These are phyloP conservation scores for Ceriagrion tenellum DNA, from an alignment of 2,888 invertebrate species.

Conservation along the genomic window DNA sequence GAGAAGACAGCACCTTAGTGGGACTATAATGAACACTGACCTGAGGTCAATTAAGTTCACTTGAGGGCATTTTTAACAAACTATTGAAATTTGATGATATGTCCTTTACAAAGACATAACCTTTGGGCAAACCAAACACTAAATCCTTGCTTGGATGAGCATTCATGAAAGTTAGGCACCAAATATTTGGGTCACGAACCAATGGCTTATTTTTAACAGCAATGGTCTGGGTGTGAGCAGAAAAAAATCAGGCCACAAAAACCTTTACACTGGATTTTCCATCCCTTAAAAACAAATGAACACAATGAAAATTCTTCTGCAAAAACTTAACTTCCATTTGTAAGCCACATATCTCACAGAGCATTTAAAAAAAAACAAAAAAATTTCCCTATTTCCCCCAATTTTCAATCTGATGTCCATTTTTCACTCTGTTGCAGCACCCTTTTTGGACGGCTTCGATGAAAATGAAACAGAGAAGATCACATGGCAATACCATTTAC, in stretches of 20 bases:
- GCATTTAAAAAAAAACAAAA: neutral
- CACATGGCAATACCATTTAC: neutral
- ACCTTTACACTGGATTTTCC: neutral
- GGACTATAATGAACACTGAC: too few species aligned
- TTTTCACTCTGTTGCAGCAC: slow-evolving; percentile 50
- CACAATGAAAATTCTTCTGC: neutral
- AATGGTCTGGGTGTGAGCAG: neutral
- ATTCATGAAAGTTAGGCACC: too few species aligned
- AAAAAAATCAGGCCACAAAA: neutral
- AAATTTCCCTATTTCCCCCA: too few species aligned
- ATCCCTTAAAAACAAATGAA: neutral
- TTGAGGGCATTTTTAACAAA: too few species aligned
- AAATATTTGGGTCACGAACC: too few species aligned
- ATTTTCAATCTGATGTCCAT: neutral
- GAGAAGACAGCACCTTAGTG: neutral
- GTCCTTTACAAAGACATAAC: too few species aligned
- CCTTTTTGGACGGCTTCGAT: slow-evolving; percentile 59
- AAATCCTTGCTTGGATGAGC: too few species aligned
- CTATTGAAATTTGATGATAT: too few species aligned
- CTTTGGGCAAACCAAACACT: too few species aligned
- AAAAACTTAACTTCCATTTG: neutral
- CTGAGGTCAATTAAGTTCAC: too few species aligned
- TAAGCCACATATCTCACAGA: neutral
- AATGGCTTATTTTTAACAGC: too few species aligned
- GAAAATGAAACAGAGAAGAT: slow-evolving; percentile 8